Evolutionary conservation across 2,113 vertebrate species (phyloP).

Genomic region (Columbina picui): DNA sequence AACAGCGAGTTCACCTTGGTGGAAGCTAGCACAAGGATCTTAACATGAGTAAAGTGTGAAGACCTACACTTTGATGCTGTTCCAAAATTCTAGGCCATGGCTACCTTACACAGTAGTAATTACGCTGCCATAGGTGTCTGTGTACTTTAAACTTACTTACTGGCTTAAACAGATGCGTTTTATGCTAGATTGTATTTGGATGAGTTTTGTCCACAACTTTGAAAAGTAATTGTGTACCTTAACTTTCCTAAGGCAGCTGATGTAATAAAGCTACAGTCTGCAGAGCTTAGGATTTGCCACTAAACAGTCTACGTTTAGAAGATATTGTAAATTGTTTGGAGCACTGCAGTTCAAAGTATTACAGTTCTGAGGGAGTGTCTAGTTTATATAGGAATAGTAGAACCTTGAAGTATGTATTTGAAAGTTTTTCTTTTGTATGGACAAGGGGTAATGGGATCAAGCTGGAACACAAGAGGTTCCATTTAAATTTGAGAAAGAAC

Average conservation of each 20-base stretch:
- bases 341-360: conserved; percentile 71
- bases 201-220: conserved; percentile 67
- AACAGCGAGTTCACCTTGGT: conserved; percentile 73
- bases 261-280: conserved; percentile 39
- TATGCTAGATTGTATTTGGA: conserved; percentile 31
- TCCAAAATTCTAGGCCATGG: conserved; percentile 69
- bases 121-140: conserved; percentile 64
- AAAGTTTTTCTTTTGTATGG: conserved; percentile 24
- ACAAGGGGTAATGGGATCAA: no score
- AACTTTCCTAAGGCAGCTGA: conserved; percentile 50
- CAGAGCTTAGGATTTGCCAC: conserved; percentile 66
- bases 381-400: conserved; percentile 33
- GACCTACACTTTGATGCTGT: conserved; percentile 58
- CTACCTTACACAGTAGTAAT: conserved; percentile 68
- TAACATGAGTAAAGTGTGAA: conserved; percentile 57
- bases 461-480: no score
- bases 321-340: conserved; percentile 53
- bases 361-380: conserved; percentile 30
- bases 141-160: conserved; percentile 65
- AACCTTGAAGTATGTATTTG: conserved; percentile 67
- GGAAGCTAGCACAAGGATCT: conserved; percentile 78
- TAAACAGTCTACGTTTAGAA: conserved; percentile 42
- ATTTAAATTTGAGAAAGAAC: no score
- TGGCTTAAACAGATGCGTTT: conserved; percentile 34
- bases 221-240: conserved; percentile 44